Evolutionary conservation across 2,113 vertebrate species (phyloP), one percentile per base, ranked within the genome.

Genomic region (Colinus virginianus): DNA sequence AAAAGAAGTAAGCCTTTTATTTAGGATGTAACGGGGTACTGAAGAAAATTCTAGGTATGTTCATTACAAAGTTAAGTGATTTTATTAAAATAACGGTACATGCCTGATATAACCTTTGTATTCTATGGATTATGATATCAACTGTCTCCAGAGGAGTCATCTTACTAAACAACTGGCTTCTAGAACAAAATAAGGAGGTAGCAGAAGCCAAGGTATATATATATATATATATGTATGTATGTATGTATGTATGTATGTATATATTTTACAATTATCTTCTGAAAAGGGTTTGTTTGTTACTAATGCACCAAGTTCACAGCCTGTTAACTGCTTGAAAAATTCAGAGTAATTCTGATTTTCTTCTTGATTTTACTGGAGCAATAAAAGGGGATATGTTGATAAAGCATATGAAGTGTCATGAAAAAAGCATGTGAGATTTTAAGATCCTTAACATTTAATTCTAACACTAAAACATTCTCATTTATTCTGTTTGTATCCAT

Each of bases 41-140:
- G 96, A 85, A 90, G 68, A 96, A 40, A 94, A 93, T 7, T 95
- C 76, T 97, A 96, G 98, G 98, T 99, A 96, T 43, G 74, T 68
- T 45, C 20, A 79, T 45, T 70, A 49, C 8, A 63, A 59, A 67
- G 59, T 34, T 72, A 15, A 93, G 91, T 11, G 61, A 12, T 55
- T 90, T 78, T 70, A 23, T 40, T 78, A 63, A 87, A 87, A 62
- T 85, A 48, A 3, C 48, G 32, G 34, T 21, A 9, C 2, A 5
- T 45, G 4, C 42, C 53, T 83, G 1, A 78, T 82, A 43, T 70
- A 49, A 6, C 34, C 17, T 42, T 49, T 49, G 59, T 67, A 2
- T 0, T 4, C 76, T 87, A 49, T 64, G 30, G 18, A 45, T 76
- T 19, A 19, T 51, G 17, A 7, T 51, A 88, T 61, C 55, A 77